A percentile compares a stretch with the other conserved stretches of the same genome.
Conservation (phyloP, 2,888 invertebrate species). For the Sicus ferrugineus region DNA sequence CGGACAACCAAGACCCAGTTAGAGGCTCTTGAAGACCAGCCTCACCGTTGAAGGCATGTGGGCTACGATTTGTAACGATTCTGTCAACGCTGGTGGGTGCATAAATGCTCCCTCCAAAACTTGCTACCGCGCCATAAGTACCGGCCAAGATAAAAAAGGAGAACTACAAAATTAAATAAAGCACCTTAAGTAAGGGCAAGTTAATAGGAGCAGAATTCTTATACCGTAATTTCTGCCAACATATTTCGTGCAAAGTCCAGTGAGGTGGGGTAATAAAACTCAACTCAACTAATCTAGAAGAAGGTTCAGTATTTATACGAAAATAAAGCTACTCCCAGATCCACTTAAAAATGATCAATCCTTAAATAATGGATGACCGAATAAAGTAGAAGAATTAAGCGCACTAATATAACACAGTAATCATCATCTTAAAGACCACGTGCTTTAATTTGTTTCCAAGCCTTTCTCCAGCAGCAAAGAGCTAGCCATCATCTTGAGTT, state of each 20-base stretch:
- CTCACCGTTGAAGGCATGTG: constrained; percentile 46
- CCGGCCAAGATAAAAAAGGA: constrained; percentile 35
- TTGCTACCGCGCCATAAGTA: constrained; percentile 18
- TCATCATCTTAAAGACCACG: constrained; percentile 24
- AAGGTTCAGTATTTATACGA: constrained; percentile 48
- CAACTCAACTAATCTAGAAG: constrained; percentile 22
- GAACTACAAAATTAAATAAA: constrained; percentile 17
- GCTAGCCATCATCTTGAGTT: no score
- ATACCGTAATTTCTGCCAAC: constrained; percentile 15
- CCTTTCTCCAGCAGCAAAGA: constrained; percentile 20
- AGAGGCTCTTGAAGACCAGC: constrained; percentile 27
- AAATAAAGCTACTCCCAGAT: neutral
- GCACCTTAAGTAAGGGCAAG: neutral
- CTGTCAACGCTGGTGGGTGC: constrained; percentile 38
- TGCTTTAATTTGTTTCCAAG: constrained; percentile 10
- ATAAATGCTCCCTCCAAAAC: constrained; percentile 32
- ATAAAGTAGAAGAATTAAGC: neutral
- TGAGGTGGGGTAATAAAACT: constrained; percentile 33
- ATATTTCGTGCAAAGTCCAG: neutral
- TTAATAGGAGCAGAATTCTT: constrained; percentile 28
- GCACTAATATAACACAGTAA: neutral
- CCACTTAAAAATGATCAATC: neutral
- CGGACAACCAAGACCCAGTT: constrained; percentile 45
- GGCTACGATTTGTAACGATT: constrained; percentile 52
- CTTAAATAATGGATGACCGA: neutral